These are phyloP conservation scores for Microplitis mediator DNA, from an alignment of 1,140 invertebrate species.

Conservation along the genomic window DNA sequence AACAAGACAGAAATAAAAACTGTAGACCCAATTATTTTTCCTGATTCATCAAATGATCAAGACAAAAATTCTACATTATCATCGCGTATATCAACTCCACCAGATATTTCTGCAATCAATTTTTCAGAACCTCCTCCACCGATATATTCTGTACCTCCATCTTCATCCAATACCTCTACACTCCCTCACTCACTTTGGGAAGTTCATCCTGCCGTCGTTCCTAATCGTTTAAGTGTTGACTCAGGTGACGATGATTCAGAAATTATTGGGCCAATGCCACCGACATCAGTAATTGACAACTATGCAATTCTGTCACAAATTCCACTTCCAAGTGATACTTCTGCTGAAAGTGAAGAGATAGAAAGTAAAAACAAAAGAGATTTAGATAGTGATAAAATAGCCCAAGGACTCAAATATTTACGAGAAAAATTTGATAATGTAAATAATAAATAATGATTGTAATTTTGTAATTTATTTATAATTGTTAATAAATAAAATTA, in stretches of 20 bases:
- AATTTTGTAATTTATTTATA: too few species aligned
- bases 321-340: constrained; percentile 13
- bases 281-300: constrained; percentile 2
- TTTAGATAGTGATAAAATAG: constrained; percentile 65
- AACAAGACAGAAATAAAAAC: not conserved
- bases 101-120: not conserved
- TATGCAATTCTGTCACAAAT: constrained; percentile 18
- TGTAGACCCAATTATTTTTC: not conserved
- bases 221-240: not conserved
- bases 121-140: constrained; percentile 6
- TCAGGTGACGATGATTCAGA: constrained; percentile 34
- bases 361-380: not conserved
- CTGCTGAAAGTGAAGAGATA: not conserved
- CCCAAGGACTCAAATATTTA: constrained; percentile 69
- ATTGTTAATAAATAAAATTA: too few species aligned
- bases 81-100: not conserved
- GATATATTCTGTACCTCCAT: not conserved
- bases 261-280: constrained; percentile 45
- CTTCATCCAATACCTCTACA: not conserved
- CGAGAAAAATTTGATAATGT: constrained; percentile 65
- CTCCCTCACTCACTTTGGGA: constrained; percentile 3
- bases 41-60: not conserved
- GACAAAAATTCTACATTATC: not conserved
- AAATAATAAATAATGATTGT: constrained; percentile 26
- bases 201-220: not conserved